These are phyloP conservation scores for Campylomormyrus numenius DNA, from an alignment of 2,113 vertebrate species.

Conservation along the genomic window DNA sequence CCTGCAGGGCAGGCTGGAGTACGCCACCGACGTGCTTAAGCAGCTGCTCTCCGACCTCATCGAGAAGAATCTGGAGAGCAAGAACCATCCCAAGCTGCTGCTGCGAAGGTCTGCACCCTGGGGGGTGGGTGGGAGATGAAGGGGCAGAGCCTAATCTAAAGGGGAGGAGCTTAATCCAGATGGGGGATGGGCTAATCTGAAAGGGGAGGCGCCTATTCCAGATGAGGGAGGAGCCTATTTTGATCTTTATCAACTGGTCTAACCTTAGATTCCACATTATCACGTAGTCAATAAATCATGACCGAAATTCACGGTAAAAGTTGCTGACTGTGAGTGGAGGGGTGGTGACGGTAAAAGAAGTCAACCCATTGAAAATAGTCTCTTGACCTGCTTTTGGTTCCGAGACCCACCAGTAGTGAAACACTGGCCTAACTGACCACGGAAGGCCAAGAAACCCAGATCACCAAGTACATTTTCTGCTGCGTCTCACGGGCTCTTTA, in stretches of 20 bases:
- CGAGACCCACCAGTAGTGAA: neutral
- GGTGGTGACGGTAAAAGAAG: neutral
- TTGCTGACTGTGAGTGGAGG: neutral
- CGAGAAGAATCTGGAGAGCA: slow-evolving; percentile 95
- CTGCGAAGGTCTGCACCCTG: slow-evolving; percentile 74
- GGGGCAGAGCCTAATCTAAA: neutral
- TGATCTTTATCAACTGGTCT: neutral
- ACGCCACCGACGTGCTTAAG: slow-evolving; percentile 92
- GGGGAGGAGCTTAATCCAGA: neutral
- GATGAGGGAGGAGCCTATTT: neutral
- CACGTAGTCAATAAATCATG: neutral
- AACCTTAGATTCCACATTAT: neutral
- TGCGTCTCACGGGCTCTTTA: neutral
- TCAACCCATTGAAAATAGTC: neutral
- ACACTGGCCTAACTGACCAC: neutral
- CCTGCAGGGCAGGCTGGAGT: slow-evolving; percentile 90
- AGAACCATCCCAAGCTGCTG: slow-evolving; percentile 96
- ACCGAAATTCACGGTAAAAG: neutral
- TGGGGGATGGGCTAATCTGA: neutral
- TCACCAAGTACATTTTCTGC: neutral
- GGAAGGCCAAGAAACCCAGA: neutral
- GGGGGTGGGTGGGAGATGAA: neutral
- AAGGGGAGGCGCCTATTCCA: neutral
- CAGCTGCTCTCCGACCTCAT: slow-evolving; percentile 95
- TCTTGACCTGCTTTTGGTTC: neutral